A percentile compares a stretch with the other conserved stretches of the same genome.
Evolutionary conservation across 2,113 vertebrate species (phyloP).

Genomic region (Manacus vitellinus): DNA sequence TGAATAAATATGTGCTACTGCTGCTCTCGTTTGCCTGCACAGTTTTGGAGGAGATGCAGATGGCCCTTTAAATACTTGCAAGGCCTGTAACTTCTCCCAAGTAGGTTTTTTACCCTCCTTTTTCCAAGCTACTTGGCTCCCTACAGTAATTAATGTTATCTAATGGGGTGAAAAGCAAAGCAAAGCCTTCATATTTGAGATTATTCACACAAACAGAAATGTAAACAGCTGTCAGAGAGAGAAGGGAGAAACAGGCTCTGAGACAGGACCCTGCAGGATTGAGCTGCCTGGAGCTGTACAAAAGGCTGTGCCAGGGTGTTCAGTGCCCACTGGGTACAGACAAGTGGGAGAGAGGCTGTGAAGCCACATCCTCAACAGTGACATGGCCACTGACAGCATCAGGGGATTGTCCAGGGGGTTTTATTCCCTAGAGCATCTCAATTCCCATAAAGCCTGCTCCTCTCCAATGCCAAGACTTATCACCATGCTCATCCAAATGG

Average conservation of each 20-base stretch:
- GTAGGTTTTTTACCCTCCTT: not conserved
- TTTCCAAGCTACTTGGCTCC: constrained; percentile 31
- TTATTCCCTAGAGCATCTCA: not conserved
- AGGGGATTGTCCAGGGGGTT: too few species aligned
- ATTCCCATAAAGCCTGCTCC: rapidly evolving
- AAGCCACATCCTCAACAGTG: not conserved
- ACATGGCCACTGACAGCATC: not conserved
- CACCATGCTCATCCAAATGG: rapidly evolving
- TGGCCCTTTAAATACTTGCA: constrained; percentile 49
- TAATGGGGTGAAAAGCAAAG: constrained; percentile 40
- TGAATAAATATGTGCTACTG: constrained; percentile 25
- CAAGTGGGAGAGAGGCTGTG: not conserved
- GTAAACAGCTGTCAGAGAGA: constrained; percentile 48
- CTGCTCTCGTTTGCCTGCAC: not conserved
- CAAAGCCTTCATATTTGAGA: constrained; percentile 47
- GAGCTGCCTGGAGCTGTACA: not conserved
- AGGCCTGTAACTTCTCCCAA: constrained; percentile 37
- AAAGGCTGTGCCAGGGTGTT: not conserved
- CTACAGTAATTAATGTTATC: constrained; percentile 52
- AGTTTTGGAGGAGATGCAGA: constrained; percentile 45
- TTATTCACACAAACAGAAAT: constrained; percentile 59
- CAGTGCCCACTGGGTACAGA: not conserved
- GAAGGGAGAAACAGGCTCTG: not conserved
- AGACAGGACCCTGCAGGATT: not conserved
- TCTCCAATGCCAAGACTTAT: not conserved